phyloP scores from a whole-genome alignment of 2,113 vertebrate species.

The Sapajus apella region DNA sequence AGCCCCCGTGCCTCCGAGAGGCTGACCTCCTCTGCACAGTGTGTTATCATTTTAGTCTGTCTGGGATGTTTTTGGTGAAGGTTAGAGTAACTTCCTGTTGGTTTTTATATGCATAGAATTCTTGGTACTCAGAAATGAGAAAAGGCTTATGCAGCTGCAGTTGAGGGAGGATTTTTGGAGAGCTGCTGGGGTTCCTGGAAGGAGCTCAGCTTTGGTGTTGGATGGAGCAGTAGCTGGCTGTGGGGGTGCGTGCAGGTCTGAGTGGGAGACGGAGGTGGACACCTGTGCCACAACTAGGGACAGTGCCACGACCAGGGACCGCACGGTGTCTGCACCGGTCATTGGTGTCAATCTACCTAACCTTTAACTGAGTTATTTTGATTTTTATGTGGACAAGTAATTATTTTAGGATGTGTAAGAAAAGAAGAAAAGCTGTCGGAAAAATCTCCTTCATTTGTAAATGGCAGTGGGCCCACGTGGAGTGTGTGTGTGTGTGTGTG shows the following conservation, averaged over 20 bases:
- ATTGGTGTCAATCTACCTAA: neutral
- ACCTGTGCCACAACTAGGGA: no score
- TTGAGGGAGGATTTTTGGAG: neutral
- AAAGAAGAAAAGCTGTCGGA: neutral
- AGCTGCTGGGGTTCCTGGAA: neutral
- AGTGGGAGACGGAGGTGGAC: neutral
- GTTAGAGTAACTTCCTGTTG: neutral
- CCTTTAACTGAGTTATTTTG: neutral
- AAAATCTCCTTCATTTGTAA: neutral
- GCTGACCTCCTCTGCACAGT: accelerated
- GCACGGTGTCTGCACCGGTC: neutral
- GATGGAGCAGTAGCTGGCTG: no score
- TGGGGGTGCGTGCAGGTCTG: neutral
- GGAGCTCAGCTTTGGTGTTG: neutral
- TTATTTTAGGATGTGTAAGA: neutral
- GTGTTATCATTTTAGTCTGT: neutral
- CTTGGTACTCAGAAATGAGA: neutral
- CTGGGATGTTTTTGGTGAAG: neutral
- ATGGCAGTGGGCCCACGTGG: neutral
- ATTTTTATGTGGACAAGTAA: neutral
- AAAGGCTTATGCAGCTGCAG: no score
- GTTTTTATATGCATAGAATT: neutral
- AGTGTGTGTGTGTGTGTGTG: neutral
- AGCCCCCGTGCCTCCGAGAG: accelerated
- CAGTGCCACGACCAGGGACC: no score